Evolutionary conservation across 2,888 invertebrate genomes (phyloP).

Genomic region (Scrobipalpa costella): DNA sequence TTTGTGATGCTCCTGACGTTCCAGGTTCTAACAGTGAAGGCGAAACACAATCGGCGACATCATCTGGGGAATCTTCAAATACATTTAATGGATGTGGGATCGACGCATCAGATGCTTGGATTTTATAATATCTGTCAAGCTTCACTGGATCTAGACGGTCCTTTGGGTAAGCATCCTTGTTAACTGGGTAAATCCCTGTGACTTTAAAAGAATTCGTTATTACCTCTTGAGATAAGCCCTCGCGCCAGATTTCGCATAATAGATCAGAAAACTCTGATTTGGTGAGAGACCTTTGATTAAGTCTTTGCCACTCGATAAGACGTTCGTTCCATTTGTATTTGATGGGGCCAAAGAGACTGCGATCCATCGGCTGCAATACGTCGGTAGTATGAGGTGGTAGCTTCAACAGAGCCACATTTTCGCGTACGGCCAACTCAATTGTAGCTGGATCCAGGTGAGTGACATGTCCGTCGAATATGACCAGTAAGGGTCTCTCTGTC

Average conservation of each 20-base stretch:
- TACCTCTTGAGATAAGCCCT: constrained; percentile 23
- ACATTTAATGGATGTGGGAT: constrained; percentile 24
- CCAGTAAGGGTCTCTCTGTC: constrained; percentile 26
- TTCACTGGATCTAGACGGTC: constrained; percentile 26
- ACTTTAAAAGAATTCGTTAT: constrained; percentile 26
- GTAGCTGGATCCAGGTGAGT: constrained; percentile 27
- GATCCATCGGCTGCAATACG: constrained; percentile 23
- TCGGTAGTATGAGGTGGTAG: constrained; percentile 12
- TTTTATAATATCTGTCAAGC: constrained; percentile 27
- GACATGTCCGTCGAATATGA: constrained; percentile 27
- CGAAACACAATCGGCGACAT: constrained; percentile 23
- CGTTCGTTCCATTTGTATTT: constrained; percentile 26
- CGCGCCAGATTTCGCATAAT: constrained; percentile 27
- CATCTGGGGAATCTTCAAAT: constrained; percentile 23
- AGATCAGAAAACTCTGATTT: constrained; percentile 28
- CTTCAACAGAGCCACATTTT: constrained; percentile 26
- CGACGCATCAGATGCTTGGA: constrained; percentile 16
- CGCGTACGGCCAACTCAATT: constrained; percentile 24
- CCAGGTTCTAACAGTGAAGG: constrained; percentile 19
- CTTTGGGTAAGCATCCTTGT: constrained; percentile 26
- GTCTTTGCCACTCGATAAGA: constrained; percentile 28
- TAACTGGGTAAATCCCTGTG: constrained; percentile 26
- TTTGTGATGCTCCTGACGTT: no score
- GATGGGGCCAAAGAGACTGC: constrained; percentile 21
- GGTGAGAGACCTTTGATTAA: constrained; percentile 26